Base-by-base conservation (phyloP, 2,888 invertebrate species). In the Eurytoma adleriae region DNA sequence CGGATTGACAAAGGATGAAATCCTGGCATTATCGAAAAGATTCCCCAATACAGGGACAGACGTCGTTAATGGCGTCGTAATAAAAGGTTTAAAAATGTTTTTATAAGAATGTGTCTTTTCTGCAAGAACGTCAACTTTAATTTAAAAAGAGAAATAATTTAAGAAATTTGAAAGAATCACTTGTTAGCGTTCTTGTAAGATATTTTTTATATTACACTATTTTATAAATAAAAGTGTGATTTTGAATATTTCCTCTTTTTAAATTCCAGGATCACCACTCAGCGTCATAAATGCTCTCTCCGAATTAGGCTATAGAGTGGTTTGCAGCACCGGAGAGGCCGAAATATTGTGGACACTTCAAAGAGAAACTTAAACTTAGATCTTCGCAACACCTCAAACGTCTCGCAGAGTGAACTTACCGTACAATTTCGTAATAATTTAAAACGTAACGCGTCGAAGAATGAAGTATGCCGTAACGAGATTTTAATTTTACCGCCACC, bases 321-420 rank as follows among this genome's bases (percentile, higher is more conserved):
- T 96, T 83, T 93, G 94, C 86, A 95, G 94, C 89, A 95, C 96
- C 83, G 96, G 96, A 18, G 96, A 96, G 89, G 92, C 95, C 27
- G 96, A 96, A 91, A 94, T 95, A 86, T 94, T 95, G 85, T 96
- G 96, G 96, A 96, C 96, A 66, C 92, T 96, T 91, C 95, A 95
- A 88, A 93, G 96, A 87, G 96, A 96, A 90, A 89, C 94, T 86
- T 96, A 93, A 87, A 7, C 40, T 40, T 40, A 79, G 56, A 61
- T 16, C 50, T 18, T 57, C 20, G n/a, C 24, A 67, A 27, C 50
- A 59, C 48, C 54, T 70, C n/a, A 40, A 40, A 71, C 20, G 59
- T 50, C 66, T 64, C 50, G 30, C 16, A 40, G 57, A 68, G 27
- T 59, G 16, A 69, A 74, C 57, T 74, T 54, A 56, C 68, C 73